A percentile compares a stretch with the other conserved stretches of the same genome.
Evolutionary conservation across 2,888 invertebrate species (phyloP).

Genomic region (Chirona hameri): DNA sequence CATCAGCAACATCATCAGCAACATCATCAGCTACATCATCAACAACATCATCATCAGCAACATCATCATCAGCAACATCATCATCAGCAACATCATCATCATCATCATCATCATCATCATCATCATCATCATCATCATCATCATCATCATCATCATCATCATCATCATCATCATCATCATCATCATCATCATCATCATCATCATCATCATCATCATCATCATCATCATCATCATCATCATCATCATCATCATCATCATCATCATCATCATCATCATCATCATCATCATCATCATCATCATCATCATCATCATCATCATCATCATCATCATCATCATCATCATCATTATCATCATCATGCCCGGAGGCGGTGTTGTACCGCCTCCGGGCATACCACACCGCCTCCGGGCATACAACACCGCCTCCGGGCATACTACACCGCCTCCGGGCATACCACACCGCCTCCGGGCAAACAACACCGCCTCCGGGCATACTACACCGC

Average conservation of each 20-base stretch:
- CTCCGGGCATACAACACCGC: too few relatives aligned
- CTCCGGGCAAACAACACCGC: too few relatives aligned
- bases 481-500: too few relatives aligned
- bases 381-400: too few relatives aligned
- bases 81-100: too few relatives aligned
- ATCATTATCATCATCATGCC: constrained; percentile 22
- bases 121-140: constrained; percentile 22
- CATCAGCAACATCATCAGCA: too few relatives aligned
- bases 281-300: constrained; percentile 22
- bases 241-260: constrained; percentile 22
- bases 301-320: constrained; percentile 22
- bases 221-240: constrained; percentile 22
- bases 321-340: constrained; percentile 22
- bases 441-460: too few relatives aligned
- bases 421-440: too few relatives aligned
- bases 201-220: constrained; percentile 22
- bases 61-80: too few relatives aligned
- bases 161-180: constrained; percentile 22
- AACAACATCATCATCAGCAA: too few relatives aligned
- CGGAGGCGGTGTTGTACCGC: too few relatives aligned
- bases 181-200: constrained; percentile 22
- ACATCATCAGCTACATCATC: too few relatives aligned
- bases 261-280: constrained; percentile 22
- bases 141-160: constrained; percentile 22
- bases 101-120: constrained; percentile 22